These are phyloP conservation scores for Chironomus tentans DNA, from an alignment of 2,888 invertebrate species.

Conservation along the genomic window DNA sequence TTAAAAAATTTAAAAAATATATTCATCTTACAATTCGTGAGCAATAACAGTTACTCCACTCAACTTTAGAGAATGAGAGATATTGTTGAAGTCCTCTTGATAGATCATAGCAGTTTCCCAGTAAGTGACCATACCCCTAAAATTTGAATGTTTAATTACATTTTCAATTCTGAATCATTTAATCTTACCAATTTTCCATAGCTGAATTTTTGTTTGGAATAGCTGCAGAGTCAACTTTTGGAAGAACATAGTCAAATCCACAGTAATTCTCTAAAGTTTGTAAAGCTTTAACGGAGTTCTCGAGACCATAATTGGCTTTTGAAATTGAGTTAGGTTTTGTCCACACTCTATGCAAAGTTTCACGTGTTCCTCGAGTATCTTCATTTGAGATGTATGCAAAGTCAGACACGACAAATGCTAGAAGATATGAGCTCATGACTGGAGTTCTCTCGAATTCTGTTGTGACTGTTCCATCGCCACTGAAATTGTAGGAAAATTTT, in stretches of 20 bases:
- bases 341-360: conserved; percentile 1
- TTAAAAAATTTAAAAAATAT: background rate
- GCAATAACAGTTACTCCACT: conserved; percentile 13
- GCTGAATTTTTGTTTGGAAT: conserved; percentile 2
- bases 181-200: conserved; percentile 2
- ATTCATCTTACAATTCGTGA: background rate
- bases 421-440: conserved; percentile 61
- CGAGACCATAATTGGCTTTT: background rate
- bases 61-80: background rate
- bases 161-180: no score
- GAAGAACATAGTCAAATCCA: background rate
- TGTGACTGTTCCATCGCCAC: background rate
- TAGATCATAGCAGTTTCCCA: background rate
- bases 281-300: background rate
- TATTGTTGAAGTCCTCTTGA: background rate
- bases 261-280: background rate
- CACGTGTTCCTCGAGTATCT: background rate
- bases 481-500: background rate
- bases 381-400: conserved; percentile 31
- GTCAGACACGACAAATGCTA: conserved; percentile 58
- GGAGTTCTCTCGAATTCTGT: conserved; percentile 43
- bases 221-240: background rate
- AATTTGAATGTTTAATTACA: background rate
- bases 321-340: background rate
- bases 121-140: background rate